Evolutionary conservation across 2,797 vertebrate genomes (phyloP).

Genomic region (Simalia tracyae): DNA sequence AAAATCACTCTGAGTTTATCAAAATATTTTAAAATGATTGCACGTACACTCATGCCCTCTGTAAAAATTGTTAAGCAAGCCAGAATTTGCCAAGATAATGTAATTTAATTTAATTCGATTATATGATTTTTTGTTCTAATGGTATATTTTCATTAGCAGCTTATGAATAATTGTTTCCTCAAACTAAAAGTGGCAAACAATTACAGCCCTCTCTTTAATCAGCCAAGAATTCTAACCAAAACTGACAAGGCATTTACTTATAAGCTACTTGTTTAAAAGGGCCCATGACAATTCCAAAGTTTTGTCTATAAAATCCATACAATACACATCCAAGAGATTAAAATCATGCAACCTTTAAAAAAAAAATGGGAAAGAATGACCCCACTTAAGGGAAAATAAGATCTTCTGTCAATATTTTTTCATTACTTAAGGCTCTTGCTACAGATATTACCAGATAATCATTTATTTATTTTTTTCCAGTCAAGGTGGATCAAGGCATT

Average conservation of each 20-base stretch:
- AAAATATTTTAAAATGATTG: constrained; percentile 12
- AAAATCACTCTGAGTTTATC: constrained; percentile 60
- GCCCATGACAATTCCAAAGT: constrained; percentile 45
- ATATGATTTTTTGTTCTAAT: constrained; percentile 49
- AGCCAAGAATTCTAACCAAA: constrained; percentile 54
- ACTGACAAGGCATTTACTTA: constrained; percentile 61
- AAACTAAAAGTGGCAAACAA: constrained; percentile 62
- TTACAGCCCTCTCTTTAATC: constrained; percentile 59
- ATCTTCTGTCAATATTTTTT: background rate
- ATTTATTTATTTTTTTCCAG: background rate
- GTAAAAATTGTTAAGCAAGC: constrained; percentile 33
- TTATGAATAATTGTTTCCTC: constrained; percentile 58
- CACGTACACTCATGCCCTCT: constrained; percentile 25
- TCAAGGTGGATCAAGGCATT: background rate
- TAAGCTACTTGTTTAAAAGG: constrained; percentile 58
- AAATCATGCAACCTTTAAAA: background rate
- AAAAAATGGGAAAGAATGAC: background rate
- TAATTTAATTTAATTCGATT: constrained; percentile 43
- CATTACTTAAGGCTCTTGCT: background rate
- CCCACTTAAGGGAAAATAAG: constrained; percentile 9
- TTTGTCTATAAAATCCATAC: constrained; percentile 42
- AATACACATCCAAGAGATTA: constrained; percentile 4
- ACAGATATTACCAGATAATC: background rate
- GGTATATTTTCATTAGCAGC: constrained; percentile 59
- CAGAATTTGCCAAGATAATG: constrained; percentile 44